Evolutionary conservation across 2,113 vertebrate species (phyloP).

Genomic region (Dolichallabes microphthalmus): DNA sequence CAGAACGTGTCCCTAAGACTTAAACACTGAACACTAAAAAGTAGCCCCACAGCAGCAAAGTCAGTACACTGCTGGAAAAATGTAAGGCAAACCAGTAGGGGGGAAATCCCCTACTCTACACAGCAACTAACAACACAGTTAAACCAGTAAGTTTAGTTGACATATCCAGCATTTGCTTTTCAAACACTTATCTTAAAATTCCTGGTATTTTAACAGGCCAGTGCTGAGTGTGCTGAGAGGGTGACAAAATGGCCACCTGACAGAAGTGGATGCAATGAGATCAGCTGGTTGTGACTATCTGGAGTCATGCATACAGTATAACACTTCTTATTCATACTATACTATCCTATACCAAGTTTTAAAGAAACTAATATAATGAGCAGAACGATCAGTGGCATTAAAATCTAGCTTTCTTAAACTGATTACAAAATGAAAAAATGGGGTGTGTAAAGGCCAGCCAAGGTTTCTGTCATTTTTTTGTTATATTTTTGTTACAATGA

Average conservation of each 20-base stretch:
- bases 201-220: neutral
- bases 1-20: neutral
- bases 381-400: neutral
- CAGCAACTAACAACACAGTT: neutral
- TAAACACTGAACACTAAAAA: neutral
- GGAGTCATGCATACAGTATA: too few species aligned
- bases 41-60: neutral
- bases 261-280: neutral
- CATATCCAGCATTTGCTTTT: neutral
- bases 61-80: neutral
- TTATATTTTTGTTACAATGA: neutral
- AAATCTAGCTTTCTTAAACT: neutral
- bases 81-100: neutral
- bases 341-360: neutral
- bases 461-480: neutral
- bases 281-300: neutral
- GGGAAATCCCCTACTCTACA: neutral
- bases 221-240: neutral
- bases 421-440: neutral
- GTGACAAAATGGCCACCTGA: neutral
- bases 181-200: neutral
- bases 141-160: neutral
- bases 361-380: neutral
- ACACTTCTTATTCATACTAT: neutral
- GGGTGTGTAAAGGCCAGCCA: too few species aligned